These are phyloP conservation scores for Natrix natrix DNA, from an alignment of 2,797 vertebrate species.

Conservation along the genomic window DNA sequence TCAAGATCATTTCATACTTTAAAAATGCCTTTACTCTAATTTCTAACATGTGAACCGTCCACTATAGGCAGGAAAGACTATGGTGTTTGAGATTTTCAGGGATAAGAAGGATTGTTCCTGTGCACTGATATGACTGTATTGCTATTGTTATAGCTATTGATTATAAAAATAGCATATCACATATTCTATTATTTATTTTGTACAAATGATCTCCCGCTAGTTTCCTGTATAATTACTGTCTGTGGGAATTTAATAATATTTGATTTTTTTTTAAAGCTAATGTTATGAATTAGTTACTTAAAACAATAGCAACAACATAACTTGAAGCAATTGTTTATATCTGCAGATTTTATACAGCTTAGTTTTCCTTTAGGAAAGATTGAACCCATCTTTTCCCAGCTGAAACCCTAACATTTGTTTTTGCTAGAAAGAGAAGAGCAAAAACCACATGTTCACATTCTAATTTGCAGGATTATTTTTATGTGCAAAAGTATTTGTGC, in stretches of 20 bases:
- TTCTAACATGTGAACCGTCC: conserved; percentile 16
- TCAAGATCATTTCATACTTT: conserved; percentile 40
- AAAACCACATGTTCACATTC: background rate
- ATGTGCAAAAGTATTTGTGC: background rate
- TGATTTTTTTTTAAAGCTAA: background rate
- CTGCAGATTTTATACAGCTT: background rate
- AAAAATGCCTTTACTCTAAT: conserved; percentile 27
- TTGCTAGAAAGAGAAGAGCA: background rate
- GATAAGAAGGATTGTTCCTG: background rate
- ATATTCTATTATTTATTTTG: conserved; percentile 10
- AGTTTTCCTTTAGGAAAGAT: background rate
- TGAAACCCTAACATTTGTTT: background rate
- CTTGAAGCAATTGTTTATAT: background rate
- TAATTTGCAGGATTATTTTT: background rate
- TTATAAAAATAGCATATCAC: conserved; percentile 17
- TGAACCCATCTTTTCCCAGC: background rate
- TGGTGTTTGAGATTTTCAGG: background rate
- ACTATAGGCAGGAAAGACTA: background rate
- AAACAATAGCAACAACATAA: background rate
- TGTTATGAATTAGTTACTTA: background rate
- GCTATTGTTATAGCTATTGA: conserved; percentile 11
- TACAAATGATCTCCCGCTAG: background rate
- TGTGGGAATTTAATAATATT: background rate
- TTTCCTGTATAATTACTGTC: background rate
- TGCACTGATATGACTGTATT: conserved; percentile 1